phyloP scores from a whole-genome alignment of 2,888 invertebrate genomes.

The Cephonodes hylas region DNA sequence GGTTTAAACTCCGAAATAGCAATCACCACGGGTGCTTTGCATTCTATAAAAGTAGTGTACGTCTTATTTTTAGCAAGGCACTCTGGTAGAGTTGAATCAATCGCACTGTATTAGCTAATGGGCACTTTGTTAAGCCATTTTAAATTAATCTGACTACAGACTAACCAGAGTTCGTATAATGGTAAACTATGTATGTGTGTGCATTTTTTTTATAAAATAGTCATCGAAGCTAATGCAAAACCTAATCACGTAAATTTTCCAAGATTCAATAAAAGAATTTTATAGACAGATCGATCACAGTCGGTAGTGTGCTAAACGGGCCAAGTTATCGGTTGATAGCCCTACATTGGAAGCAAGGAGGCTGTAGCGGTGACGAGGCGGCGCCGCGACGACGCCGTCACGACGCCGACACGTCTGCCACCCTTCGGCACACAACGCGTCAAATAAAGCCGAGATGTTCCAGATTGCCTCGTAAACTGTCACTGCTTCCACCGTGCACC shows the following conservation, averaged over 20 bases:
- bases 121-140: no score
- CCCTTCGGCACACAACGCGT: conserved; percentile 40
- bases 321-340: conserved; percentile 16
- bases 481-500: background rate
- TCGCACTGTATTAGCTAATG: no score
- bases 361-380: conserved; percentile 31
- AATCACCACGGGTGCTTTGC: no score
- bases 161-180: no score
- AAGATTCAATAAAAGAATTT: conserved; percentile 5
- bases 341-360: conserved; percentile 11
- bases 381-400: conserved; percentile 60
- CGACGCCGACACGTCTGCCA: conserved; percentile 67
- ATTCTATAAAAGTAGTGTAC: no score
- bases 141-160: no score
- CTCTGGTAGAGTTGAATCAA: no score
- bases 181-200: no score
- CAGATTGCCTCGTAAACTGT: conserved; percentile 66
- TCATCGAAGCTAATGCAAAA: background rate
- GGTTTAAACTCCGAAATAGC: no score
- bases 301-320: background rate
- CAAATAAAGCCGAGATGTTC: conserved; percentile 53
- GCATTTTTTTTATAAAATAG: no score
- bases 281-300: background rate
- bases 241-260: background rate
- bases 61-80: no score